Conservation (phyloP, 2,113 vertebrate genomes). For the Toxostoma redivivum region DNA sequence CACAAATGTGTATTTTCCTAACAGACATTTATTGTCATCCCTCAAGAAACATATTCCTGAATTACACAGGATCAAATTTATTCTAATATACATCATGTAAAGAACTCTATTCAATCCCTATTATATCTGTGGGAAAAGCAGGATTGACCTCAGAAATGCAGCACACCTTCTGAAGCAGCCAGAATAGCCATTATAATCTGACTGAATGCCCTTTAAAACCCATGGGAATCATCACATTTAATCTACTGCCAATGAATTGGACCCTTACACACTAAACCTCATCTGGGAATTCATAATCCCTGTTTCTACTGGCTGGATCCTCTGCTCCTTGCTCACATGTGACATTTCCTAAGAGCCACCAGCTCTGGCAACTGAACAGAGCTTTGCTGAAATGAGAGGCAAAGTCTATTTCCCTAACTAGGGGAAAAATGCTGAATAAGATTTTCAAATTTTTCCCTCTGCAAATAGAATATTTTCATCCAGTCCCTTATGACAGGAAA, state of each 20-base stretch:
- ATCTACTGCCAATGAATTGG: neutral
- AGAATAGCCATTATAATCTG: neutral
- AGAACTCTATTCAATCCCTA: neutral
- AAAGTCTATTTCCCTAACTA: neutral
- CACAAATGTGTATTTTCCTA: neutral
- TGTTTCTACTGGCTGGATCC: neutral
- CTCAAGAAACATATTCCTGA: neutral
- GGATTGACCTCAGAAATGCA: neutral
- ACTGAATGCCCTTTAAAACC: neutral
- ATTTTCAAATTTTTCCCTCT: neutral
- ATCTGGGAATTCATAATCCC: neutral
- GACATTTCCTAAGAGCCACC: neutral
- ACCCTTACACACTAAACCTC: neutral
- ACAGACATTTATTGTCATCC: neutral
- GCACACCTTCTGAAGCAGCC: neutral
- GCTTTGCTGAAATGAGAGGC: neutral
- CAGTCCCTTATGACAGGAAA: neutral
- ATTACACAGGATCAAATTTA: neutral
- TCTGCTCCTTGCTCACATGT: neutral
- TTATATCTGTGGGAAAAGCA: neutral
- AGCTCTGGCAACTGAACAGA: neutral
- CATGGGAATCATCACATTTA: neutral
- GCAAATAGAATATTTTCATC: neutral
- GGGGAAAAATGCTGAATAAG: conserved; percentile 6
- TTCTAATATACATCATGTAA: neutral